Conservation (phyloP, 37 sponge, comb jelly and placozoan genomes). For the Cliona cf. orientalis region DNA sequence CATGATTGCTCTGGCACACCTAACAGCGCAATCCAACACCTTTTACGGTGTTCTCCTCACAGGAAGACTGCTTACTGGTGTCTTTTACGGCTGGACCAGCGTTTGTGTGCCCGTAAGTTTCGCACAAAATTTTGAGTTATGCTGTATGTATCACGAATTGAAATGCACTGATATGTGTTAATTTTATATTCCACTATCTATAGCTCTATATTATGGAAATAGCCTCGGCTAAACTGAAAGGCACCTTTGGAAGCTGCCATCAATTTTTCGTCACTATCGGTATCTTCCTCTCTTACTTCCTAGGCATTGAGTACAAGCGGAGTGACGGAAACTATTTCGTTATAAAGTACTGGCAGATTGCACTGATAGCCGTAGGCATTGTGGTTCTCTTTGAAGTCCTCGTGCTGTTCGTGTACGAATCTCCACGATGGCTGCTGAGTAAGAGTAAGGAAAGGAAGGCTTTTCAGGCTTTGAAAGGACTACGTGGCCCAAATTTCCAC, state of each 20-base stretch:
- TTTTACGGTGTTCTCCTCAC: constrained; percentile 6
- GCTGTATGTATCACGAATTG: too few species aligned
- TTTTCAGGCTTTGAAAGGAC: constrained; percentile 21
- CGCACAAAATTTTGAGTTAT: too few species aligned
- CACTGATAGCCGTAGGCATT: constrained; percentile 51
- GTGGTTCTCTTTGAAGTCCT: constrained; percentile 51
- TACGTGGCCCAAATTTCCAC: constrained; percentile 51
- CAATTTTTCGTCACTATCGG: constrained; percentile 83
- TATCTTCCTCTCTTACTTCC: constrained; percentile 52
- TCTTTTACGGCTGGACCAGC: neutral
- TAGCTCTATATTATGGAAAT: constrained; percentile 87
- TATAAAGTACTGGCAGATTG: constrained; percentile 42
- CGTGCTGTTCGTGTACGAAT: constrained; percentile 69
- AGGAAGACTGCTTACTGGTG: neutral
- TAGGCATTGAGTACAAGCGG: constrained; percentile 29
- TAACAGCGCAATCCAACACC: neutral
- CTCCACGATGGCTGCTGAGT: constrained; percentile 73
- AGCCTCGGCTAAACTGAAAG: constrained; percentile 58
- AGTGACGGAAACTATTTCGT: neutral
- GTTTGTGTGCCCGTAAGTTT: neutral
- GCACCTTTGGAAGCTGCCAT: constrained; percentile 70
- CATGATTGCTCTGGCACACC: neutral
- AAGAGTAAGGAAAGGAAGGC: constrained; percentile 8
- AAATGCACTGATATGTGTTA: too few species aligned
- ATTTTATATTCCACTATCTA: neutral